These are phyloP conservation scores for Mesaphorura yosii DNA, from an alignment of 1,140 invertebrate genomes.

Conservation along the genomic window DNA sequence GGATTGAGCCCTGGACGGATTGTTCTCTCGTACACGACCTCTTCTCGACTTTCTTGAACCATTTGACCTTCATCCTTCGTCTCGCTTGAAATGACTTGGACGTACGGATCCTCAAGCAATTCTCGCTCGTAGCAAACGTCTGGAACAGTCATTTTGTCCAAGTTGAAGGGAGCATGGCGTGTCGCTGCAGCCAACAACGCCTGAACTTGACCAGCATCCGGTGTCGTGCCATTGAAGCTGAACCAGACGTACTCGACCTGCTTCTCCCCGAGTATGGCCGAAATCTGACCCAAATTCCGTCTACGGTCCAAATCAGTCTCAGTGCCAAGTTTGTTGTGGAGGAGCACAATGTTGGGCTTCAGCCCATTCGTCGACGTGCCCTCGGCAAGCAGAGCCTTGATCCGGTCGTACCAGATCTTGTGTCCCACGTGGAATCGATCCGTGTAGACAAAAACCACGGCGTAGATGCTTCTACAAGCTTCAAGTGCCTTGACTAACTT, in stretches of 20 bases:
- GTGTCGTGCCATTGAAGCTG: background rate
- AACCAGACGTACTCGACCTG: background rate
- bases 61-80: background rate
- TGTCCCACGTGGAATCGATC: background rate
- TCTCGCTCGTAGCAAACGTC: background rate
- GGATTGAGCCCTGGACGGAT: too few relatives aligned
- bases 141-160: background rate
- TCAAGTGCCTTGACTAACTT: constrained; percentile 3
- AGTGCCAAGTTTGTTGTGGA: constrained; percentile 5
- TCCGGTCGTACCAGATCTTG: constrained; percentile 5
- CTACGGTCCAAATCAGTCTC: background rate
- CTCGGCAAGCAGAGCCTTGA: background rate
- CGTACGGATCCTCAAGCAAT: background rate
- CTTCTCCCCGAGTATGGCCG: background rate
- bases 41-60: too few relatives aligned
- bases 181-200: background rate
- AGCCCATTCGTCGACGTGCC: background rate
- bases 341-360: background rate
- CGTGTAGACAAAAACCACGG: constrained; percentile 4
- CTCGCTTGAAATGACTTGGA: background rate
- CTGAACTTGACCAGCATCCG: background rate
- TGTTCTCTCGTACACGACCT: too few relatives aligned
- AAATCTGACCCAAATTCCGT: background rate
- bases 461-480: constrained; percentile 1
- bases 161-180: background rate